phyloP scores from a whole-genome alignment of 2,797 vertebrate genomes.

The Fistularia commersonii region DNA sequence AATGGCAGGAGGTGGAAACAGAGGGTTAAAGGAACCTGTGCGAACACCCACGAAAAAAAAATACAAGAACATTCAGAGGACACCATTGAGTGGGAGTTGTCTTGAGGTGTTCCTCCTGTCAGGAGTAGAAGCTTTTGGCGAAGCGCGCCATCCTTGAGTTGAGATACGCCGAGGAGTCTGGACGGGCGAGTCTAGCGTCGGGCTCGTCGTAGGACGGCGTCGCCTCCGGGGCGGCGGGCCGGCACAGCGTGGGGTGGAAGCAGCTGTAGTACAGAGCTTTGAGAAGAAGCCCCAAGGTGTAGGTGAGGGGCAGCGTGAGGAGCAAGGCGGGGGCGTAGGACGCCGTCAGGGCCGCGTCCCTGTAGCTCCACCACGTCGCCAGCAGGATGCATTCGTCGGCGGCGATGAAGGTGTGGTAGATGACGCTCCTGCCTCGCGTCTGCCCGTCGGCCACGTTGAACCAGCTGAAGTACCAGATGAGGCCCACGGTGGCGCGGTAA shows the following conservation, averaged over 20 bases:
- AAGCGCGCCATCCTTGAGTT: conserved; percentile 74
- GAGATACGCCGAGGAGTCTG: conserved; percentile 23
- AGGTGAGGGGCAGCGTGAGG: conserved; percentile 55
- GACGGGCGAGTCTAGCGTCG: conserved; percentile 41
- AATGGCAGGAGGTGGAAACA: no score
- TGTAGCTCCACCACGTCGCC: conserved; percentile 73
- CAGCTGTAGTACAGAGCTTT: conserved; percentile 83
- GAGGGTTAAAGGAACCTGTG: no score
- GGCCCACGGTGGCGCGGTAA: conserved; percentile 83
- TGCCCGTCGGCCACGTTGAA: conserved; percentile 85
- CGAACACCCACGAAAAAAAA: no score
- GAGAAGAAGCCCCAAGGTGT: conserved; percentile 78
- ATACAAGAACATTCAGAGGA: no score
- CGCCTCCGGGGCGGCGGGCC: conserved; percentile 19
- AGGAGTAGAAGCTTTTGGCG: conserved; percentile 61
- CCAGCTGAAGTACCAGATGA: conserved; percentile 97
- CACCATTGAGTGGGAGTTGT: no score
- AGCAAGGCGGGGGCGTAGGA: conserved; percentile 40
- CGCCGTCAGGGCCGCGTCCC: conserved; percentile 41
- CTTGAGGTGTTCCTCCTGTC: not conserved
- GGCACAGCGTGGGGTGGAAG: conserved; percentile 81
- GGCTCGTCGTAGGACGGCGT: conserved; percentile 46
- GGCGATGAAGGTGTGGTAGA: conserved; percentile 84
- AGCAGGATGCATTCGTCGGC: conserved; percentile 76
- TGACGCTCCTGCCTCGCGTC: conserved; percentile 76